Conservation (phyloP, 2,113 vertebrate species). For the Paraplagusia blochii region DNA sequence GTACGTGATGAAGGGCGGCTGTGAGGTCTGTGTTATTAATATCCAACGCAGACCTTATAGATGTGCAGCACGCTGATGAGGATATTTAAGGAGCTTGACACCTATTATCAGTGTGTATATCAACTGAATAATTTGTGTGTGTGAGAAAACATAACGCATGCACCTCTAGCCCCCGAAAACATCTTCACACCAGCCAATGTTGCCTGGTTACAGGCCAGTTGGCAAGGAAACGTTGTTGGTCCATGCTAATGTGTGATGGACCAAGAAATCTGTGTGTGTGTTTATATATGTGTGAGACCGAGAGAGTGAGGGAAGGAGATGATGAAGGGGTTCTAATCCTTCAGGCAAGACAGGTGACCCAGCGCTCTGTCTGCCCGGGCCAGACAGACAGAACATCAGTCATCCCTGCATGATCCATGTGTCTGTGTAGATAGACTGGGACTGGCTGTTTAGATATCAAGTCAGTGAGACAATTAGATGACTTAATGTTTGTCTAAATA, state of each 20-base stretch:
- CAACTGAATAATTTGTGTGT: constrained; percentile 5
- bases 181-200: constrained; percentile 45
- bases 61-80: not conserved
- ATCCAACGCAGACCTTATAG: too few relatives aligned
- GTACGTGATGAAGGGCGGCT: constrained; percentile 3
- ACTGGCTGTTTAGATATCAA: not conserved
- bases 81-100: constrained; percentile 17
- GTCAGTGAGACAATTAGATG: constrained; percentile 4
- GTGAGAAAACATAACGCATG: not conserved
- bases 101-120: constrained; percentile 18
- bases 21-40: constrained; percentile 14
- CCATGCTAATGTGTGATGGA: constrained; percentile 51
- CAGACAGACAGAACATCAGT: constrained; percentile 25
- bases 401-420: constrained; percentile 19
- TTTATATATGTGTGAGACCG: not conserved
- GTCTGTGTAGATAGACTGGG: constrained; percentile 17
- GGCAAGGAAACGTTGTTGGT: constrained; percentile 58
- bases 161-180: constrained; percentile 24
- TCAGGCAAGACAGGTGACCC: constrained; percentile 46
- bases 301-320: constrained; percentile 11
- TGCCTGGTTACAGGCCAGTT: constrained; percentile 69
- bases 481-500: not conserved
- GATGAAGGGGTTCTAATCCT: constrained; percentile 40
- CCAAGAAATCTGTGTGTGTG: constrained; percentile 7
- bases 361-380: constrained; percentile 28